These are phyloP conservation scores for Agriopis leucophaearia DNA, from an alignment of 2,888 invertebrate species.

Conservation along the genomic window DNA sequence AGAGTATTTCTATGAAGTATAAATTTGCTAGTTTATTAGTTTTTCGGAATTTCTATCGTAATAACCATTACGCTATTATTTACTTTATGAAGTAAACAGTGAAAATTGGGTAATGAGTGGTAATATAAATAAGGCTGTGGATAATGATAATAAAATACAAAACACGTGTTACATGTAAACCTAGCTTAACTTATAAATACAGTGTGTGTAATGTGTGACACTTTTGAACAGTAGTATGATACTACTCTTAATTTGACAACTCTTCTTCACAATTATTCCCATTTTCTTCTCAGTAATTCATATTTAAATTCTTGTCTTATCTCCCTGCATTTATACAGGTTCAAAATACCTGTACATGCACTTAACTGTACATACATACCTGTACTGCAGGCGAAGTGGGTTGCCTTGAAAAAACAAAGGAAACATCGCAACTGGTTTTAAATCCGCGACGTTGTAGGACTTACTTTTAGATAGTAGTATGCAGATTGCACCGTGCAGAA, in stretches of 20 bases:
- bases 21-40: too few relatives aligned
- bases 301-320: conserved; percentile 24
- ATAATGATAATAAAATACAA: too few relatives aligned
- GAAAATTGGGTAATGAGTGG: too few relatives aligned
- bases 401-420: conserved; percentile 46
- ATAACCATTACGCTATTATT: too few relatives aligned
- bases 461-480: conserved; percentile 43
- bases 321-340: conserved; percentile 23
- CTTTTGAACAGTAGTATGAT: too few relatives aligned
- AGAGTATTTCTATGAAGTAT: too few relatives aligned
- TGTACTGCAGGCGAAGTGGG: conserved; percentile 33
- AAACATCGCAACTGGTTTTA: conserved; percentile 41
- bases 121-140: too few relatives aligned
- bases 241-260: not conserved
- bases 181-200: too few relatives aligned
- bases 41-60: too few relatives aligned
- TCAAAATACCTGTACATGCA: conserved; percentile 36
- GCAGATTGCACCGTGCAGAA: conserved; percentile 35
- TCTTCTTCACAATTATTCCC: not conserved
- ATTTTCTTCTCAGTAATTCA: conserved; percentile 6
- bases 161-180: too few relatives aligned
- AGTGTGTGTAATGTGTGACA: too few relatives aligned
- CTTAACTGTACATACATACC: conserved; percentile 35
- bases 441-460: conserved; percentile 45
- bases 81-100: too few relatives aligned